Evolutionary conservation across 2,113 vertebrate species (phyloP).

Genomic region (western clawed frog (Xenopus tropicalis)): UCB_Xtro_10.0 CM004445.2:43427001-43427500

Average conservation of each 20-base stretch:
- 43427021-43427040: too few relatives aligned
- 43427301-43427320: slow-evolving; percentile 51
- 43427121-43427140: background rate
- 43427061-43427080: slow-evolving; percentile 22
- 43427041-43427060: background rate
- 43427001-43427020: background rate
- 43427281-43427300: slow-evolving; percentile 53
- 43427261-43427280: slow-evolving; percentile 64
- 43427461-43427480: slow-evolving; percentile 24
- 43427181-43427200: background rate
- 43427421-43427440: slow-evolving; percentile 1
- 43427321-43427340: slow-evolving; percentile 39
- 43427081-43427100: slow-evolving; percentile 53
- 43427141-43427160: background rate
- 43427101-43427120: slow-evolving; percentile 45
- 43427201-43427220: fast-evolving
- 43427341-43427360: slow-evolving; percentile 36
- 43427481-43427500: background rate
- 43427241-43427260: slow-evolving; percentile 53
- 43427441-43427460: background rate
- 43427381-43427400: slow-evolving; percentile 43
- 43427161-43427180: background rate
- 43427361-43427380: slow-evolving; percentile 43
- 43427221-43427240: background rate
- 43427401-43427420: slow-evolving; percentile 38